Evolutionary conservation across 2,113 vertebrate species (phyloP), one percentile per base, ranked within the genome.

Genomic region (Oncorhynchus nerka): DNA sequence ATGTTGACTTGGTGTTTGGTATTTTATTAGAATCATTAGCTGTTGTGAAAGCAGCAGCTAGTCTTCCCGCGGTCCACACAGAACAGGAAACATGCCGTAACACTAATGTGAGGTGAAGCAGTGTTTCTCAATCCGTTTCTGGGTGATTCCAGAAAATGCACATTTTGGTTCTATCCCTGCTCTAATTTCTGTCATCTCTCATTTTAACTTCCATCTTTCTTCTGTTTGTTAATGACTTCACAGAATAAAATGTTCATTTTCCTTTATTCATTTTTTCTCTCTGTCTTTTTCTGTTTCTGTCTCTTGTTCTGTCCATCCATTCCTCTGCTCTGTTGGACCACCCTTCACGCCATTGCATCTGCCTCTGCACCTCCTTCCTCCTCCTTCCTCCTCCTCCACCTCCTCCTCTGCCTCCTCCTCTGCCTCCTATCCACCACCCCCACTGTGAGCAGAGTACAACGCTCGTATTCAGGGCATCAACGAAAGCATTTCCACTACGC

Each of bases 401-500:
- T 83, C 90, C 90, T 78, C 78, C 83, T 75, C 80, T 45, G 39
- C 22, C 66, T 83, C 90, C 90, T 78, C 78, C 83, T 75, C 80
- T 45, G 39, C 81, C 72, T 68, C 87, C 93, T 83, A 75, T 81
- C 75, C 81, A 80, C 90, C 84, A 48, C 68, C 91, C 85, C 88
- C 91, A 76, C 78, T 73, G 71, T 71, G 90, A 80, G 83, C 93
- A 99, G 97, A 96, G 4, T 99, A 99, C 95, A 98, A 98, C 84
- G 95, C 96, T 93, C 96, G 93, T 84, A 95, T 99, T 88, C 94
- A 92, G 89, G 93, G 93, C 86, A 90, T 96, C 87, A 90, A 91
- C 88, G 94, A 92, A 81, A 94, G 93, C 83, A 91, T 91, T 81
- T 88, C 89, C 86, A 89, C 89, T 85, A 86, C 87, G 77, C 92